These are phyloP conservation scores for Brachyptera putata DNA, from an alignment of 2,888 invertebrate genomes.

Conservation along the genomic window DNA sequence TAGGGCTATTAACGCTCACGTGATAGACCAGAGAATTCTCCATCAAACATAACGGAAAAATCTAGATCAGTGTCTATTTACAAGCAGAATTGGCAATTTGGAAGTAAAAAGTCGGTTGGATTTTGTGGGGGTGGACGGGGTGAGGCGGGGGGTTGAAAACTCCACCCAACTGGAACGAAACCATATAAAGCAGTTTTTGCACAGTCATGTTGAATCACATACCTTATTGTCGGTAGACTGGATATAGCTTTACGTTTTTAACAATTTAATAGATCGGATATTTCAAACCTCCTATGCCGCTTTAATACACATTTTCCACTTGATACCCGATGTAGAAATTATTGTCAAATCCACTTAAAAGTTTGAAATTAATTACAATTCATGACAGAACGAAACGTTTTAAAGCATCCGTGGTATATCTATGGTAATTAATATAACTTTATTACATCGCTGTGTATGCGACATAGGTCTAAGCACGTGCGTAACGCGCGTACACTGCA, in stretches of 20 bases:
- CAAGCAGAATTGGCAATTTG: no score
- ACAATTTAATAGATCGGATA: background rate
- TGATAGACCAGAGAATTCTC: no score
- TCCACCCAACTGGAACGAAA: background rate
- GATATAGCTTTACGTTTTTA: background rate
- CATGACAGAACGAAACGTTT: slow-evolving; percentile 2
- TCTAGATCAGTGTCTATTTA: no score
- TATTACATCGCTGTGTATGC: no score
- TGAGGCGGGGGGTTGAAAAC: background rate
- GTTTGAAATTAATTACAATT: slow-evolving; percentile 8
- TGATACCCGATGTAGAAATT: background rate
- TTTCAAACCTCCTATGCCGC: background rate
- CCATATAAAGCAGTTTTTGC: background rate
- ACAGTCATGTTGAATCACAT: background rate
- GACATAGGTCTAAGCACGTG: no score
- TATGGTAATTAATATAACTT: no score
- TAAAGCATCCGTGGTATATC: no score
- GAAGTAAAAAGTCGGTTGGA: no score
- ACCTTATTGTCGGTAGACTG: background rate
- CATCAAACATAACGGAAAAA: no score
- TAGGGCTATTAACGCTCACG: no score
- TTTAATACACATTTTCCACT: background rate
- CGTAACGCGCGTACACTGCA: no score
- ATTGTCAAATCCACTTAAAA: background rate
- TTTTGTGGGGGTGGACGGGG: background rate